Evolutionary conservation across 2,888 invertebrate species (phyloP).

Genomic region (Aporophyla lueneburgensis): DNA sequence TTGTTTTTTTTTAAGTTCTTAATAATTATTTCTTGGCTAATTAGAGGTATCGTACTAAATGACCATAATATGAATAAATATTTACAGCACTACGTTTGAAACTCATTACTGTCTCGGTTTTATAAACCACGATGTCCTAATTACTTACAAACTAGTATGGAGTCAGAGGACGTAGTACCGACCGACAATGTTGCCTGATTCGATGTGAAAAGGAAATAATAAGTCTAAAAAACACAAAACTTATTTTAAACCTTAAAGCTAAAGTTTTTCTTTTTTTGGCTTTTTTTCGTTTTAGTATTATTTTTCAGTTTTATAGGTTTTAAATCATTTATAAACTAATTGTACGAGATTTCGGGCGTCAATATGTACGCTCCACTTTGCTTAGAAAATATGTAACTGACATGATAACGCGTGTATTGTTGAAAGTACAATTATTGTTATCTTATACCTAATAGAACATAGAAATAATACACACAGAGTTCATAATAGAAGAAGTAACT

Average conservation of each 20-base stretch:
- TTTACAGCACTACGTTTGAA: no score
- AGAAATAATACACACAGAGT: not conserved
- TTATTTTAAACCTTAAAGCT: not conserved
- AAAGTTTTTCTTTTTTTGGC: not conserved
- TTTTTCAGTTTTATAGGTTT: not conserved
- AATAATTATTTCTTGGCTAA: not conserved
- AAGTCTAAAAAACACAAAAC: not conserved
- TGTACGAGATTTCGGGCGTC: constrained; percentile 25
- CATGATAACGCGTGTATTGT: not conserved
- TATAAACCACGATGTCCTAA: no score
- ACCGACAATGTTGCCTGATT: not conserved
- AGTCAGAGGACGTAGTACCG: no score
- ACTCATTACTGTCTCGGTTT: not conserved
- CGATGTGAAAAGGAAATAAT: not conserved
- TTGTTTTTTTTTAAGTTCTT: not conserved
- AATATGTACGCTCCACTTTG: constrained; percentile 27
- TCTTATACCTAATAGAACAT: not conserved
- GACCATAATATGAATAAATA: no score
- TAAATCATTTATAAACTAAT: not conserved
- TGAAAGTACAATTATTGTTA: constrained; percentile 14
- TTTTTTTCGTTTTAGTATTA: not conserved
- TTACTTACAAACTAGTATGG: no score
- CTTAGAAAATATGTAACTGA: constrained; percentile 6
- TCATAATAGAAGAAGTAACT: not conserved
- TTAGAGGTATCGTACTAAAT: no score